phyloP scores from a whole-genome alignment of 2,888 invertebrate genomes.

The Augiades crinisus region DNA sequence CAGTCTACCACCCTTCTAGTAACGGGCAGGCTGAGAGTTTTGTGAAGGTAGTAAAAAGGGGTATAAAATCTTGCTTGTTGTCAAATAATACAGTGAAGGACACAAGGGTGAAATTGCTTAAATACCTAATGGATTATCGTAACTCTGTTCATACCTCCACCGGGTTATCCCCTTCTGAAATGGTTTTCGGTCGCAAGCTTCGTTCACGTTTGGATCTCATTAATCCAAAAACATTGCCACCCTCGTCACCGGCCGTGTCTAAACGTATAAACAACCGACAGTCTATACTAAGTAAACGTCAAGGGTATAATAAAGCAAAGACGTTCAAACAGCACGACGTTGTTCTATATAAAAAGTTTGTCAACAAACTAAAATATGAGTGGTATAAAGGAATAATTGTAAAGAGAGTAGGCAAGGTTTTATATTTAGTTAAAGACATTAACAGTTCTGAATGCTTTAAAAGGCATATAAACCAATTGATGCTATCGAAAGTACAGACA shows the following conservation, averaged over 20 bases:
- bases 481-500: too few relatives aligned
- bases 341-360: neutral
- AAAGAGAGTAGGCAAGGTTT: neutral
- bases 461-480: neutral
- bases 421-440: constrained; percentile 5
- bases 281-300: neutral
- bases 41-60: constrained; percentile 38
- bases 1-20: constrained; percentile 29
- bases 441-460: neutral
- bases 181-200: constrained; percentile 27
- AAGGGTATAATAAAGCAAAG: neutral
- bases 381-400: neutral
- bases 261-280: constrained; percentile 9
- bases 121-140: constrained; percentile 35
- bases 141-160: constrained; percentile 32
- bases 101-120: constrained; percentile 22
- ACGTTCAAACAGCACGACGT: neutral
- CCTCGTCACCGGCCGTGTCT: neutral
- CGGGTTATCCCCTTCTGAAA: constrained; percentile 29
- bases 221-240: neutral
- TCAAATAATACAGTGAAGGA: constrained; percentile 4
- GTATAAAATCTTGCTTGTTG: constrained; percentile 32
- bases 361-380: neutral
- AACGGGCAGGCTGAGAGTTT: constrained; percentile 37
- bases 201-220: constrained; percentile 31